Evolutionary conservation across 2,113 vertebrate species (phyloP), one percentile per base, ranked within the genome.

Genomic region (Lepisosteus osseus): DNA sequence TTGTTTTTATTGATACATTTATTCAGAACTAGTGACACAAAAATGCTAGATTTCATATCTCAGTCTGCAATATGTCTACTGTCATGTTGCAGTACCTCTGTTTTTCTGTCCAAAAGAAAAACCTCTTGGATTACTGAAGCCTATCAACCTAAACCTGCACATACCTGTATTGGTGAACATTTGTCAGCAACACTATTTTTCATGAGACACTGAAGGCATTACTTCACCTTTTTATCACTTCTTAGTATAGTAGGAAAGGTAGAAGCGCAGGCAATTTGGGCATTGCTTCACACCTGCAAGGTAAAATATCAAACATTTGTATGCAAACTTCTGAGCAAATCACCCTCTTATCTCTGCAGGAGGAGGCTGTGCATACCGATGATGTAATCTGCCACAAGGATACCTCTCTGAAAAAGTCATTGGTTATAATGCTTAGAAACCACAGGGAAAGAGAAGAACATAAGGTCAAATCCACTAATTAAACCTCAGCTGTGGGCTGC

Each of bases 241-340:
- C 83, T 75, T 77, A 79, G 80, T 77, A 73, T 40, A 47, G 41
- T 77, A 55, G 68, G 72, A 56, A 71, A 78, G 47, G 47, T 6
- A 51, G 5, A 51, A 51, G 9, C 5, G 5, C 47, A 51, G 47
- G 9, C 5, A 51, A 51, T 51, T 1, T 9, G 9, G 69, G 76
- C 84, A 75, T 51, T 88, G 76, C 85, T 82, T 88, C 79, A 78
- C 87, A 89, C 88, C 85, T 86, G 85, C 71, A 83, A 51, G 40
- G 11, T 4, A 61, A 62, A 76, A 72, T 59, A 65, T 72, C 61
- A 71, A 65, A 72, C 78, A 80, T 70, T 80, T 76, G 61, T 82
- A 72, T 81, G 84, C 77, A 70, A 45, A 68, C 11, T 78, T 77
- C 77, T 62, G 11, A 41, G 57, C 13, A 84, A 81, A 82, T 74